phyloP scores from a whole-genome alignment of 2,797 vertebrate genomes.

The Malacoctenus gilli region DNA sequence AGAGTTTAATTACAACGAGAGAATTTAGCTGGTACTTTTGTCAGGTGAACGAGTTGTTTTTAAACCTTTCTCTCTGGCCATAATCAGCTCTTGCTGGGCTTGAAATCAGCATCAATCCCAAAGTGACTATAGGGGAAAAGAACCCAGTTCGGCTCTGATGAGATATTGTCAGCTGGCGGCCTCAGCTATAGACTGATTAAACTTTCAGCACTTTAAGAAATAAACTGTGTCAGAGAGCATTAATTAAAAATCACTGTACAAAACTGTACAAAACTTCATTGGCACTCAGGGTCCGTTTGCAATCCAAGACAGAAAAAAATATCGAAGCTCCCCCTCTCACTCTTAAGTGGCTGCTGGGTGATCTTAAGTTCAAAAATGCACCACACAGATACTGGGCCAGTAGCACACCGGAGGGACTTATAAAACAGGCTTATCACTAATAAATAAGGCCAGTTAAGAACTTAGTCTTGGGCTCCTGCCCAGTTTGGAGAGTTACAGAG shows the following conservation, averaged over 20 bases:
- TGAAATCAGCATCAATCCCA: constrained; percentile 12
- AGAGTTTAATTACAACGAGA: constrained; percentile 17
- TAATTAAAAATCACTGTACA: constrained; percentile 34
- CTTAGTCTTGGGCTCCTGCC: constrained; percentile 21
- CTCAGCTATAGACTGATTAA: constrained; percentile 21
- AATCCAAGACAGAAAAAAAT: constrained; percentile 14
- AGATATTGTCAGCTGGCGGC: constrained; percentile 26
- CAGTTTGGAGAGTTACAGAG: constrained; percentile 25
- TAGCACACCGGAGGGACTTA: constrained; percentile 9
- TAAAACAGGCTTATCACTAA: constrained; percentile 33
- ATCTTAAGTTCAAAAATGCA: constrained; percentile 13
- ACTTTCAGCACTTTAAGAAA: constrained; percentile 29
- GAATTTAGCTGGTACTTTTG: background rate
- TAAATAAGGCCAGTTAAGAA: constrained; percentile 34
- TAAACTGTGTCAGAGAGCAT: constrained; percentile 21
- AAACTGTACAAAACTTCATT: constrained; percentile 27
- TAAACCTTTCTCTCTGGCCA: background rate
- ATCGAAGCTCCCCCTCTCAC: constrained; percentile 3
- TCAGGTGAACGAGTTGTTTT: background rate
- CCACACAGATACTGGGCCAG: constrained; percentile 9
- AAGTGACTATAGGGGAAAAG: constrained; percentile 11
- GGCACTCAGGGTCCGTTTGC: constrained; percentile 10
- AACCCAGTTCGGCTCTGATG: constrained; percentile 23
- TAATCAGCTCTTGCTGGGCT: background rate
- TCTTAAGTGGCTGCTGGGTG: background rate